These are phyloP conservation scores for Ormyrus labotus DNA, from an alignment of 2,888 invertebrate species.

Conservation along the genomic window DNA sequence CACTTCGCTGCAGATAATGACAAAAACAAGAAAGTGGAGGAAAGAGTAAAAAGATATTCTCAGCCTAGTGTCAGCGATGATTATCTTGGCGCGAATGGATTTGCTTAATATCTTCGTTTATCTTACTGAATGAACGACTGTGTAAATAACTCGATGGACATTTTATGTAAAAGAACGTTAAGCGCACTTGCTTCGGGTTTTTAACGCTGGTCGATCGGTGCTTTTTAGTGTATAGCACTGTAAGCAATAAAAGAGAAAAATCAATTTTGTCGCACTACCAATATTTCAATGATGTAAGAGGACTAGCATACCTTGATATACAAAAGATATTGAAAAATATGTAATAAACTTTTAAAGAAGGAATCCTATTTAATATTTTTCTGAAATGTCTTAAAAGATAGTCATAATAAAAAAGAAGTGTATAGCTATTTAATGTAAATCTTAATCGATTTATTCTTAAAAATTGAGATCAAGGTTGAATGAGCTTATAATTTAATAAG, in stretches of 20 bases:
- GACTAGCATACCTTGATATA: slow-evolving; percentile 9
- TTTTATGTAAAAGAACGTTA: slow-evolving; percentile 43
- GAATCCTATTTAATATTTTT: slow-evolving; percentile 48
- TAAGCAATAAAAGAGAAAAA: slow-evolving; percentile 28
- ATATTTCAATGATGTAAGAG: slow-evolving; percentile 8
- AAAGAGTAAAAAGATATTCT: slow-evolving; percentile 18
- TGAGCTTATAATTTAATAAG: not conserved
- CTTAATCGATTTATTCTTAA: slow-evolving; percentile 34
- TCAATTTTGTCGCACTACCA: slow-evolving; percentile 22
- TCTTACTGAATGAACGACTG: slow-evolving; percentile 25
- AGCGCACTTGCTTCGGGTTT: slow-evolving; percentile 49
- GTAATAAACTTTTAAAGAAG: slow-evolving; percentile 23
- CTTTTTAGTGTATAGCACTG: slow-evolving; percentile 44
- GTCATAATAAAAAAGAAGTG: slow-evolving; percentile 8
- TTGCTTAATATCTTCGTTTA: slow-evolving; percentile 42
- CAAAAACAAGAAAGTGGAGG: not conserved
- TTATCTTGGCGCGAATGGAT: slow-evolving; percentile 31
- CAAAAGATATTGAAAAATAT: slow-evolving; percentile 11
- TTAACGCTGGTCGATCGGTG: slow-evolving; percentile 54
- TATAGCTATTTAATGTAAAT: slow-evolving; percentile 43
- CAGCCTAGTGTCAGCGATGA: slow-evolving; percentile 22
- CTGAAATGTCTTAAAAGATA: slow-evolving; percentile 31
- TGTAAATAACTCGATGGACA: slow-evolving; percentile 49
- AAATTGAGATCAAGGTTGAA: slow-evolving; percentile 21
- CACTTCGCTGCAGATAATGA: not conserved